A percentile compares a stretch with the other conserved stretches of the same genome.
phyloP scores from a whole-genome alignment of 2,113 vertebrate genomes.

The Micronisus gabar region DNA sequence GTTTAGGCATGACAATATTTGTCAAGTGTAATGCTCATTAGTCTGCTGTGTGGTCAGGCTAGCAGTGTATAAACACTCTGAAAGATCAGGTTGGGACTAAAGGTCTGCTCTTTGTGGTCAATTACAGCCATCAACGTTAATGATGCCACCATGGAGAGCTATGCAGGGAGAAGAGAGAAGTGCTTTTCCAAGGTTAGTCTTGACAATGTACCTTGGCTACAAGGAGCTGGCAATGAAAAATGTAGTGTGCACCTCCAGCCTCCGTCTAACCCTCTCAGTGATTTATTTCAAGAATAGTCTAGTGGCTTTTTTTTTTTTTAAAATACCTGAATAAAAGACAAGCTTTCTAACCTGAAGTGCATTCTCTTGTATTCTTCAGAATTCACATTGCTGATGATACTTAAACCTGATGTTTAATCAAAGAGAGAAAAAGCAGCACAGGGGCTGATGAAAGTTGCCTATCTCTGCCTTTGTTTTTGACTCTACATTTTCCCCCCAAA shows the following conservation, averaged over 20 bases:
- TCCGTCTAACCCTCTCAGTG: background rate
- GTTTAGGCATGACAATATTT: constrained; percentile 53
- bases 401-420: constrained; percentile 44
- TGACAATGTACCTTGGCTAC: background rate
- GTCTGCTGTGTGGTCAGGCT: constrained; percentile 41
- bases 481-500: background rate
- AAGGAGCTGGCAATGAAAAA: constrained; percentile 12
- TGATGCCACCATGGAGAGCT: constrained; percentile 16
- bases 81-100: constrained; percentile 36
- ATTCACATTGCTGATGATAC: constrained; percentile 10
- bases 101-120: constrained; percentile 51
- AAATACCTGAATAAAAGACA: constrained; percentile 23
- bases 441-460: background rate
- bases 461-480: background rate
- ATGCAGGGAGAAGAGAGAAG: background rate
- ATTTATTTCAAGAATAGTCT: constrained; percentile 49
- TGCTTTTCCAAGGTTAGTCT: constrained; percentile 14
- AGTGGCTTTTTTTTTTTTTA: background rate
- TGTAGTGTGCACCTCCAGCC: constrained; percentile 8
- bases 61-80: constrained; percentile 5
- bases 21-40: constrained; percentile 46
- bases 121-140: constrained; percentile 51
- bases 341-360: constrained; percentile 52
- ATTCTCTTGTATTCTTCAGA: constrained; percentile 37
- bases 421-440: background rate